Base-by-base conservation (phyloP, 2,888 invertebrate species). In the Balanococcus diminutus region DNA sequence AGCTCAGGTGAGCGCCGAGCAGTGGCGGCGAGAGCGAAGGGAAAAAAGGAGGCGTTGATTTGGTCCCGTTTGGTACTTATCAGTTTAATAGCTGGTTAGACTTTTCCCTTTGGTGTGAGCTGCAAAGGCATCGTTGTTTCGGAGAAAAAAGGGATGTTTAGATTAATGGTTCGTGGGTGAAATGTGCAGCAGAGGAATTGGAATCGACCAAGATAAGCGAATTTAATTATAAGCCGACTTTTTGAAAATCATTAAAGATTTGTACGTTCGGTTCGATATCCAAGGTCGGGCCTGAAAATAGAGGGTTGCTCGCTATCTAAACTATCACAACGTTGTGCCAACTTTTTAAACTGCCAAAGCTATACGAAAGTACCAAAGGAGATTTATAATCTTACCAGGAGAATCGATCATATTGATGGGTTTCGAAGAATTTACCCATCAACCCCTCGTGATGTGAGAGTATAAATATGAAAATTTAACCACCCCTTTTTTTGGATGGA, bases 71-170 rank as follows among this genome's bases (percentile, higher is more conserved):
- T 36, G 75, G 75, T 36, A 79, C 75, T 79, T 79, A 79, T 79
- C 75, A 79, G 75, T 79, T n/a, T 79, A 79, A 79, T 79, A 79
- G 75, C 32, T 79, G 75, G 32, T 79, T 79, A 79, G 36, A 36
- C 75, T 79, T 79, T 36, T 36, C n/a, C 75, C 75, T 79, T n/a
- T n/a, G 4, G n/a, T 28, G n/a, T n/a, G n/a, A n/a, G 16, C 9
- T 28, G 61, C 22, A 28, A 28, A 67, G 14, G 16, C 14, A 19
- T 1, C n/a, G n/a, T n/a, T n/a, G n/a, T n/a, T n/a, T n/a, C n/a
- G 75, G 75, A n/a, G 36, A 22, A 36, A 79, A n/a, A 79, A 36
- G 75, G 75, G 36, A 19, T 36, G 19, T 14, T 28, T 28, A 79
- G 75, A 79, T 79, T 79, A 79, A 79, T 79, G 75, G 36, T 79